These are phyloP conservation scores for Turritopsis rubra DNA, from an alignment of 30 jellyfish, hydroid and myxozoan species.

Conservation along the genomic window DNA sequence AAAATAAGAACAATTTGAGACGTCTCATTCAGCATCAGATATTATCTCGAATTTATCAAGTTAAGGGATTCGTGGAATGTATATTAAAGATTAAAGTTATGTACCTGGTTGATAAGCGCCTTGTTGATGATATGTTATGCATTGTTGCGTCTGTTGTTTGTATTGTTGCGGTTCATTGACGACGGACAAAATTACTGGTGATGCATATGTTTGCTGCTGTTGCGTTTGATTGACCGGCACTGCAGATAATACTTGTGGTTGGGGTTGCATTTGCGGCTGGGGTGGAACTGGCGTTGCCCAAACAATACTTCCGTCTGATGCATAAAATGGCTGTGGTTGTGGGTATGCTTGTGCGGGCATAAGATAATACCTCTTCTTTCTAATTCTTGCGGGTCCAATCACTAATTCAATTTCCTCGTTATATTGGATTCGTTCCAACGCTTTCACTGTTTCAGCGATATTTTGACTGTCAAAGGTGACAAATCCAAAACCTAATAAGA, in stretches of 20 bases:
- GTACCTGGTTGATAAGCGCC: background rate
- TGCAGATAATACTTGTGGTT: constrained; percentile 21
- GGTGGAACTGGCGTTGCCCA: constrained; percentile 25
- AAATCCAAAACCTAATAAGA: constrained; percentile 85
- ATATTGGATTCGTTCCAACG: constrained; percentile 54
- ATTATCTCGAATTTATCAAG: too few relatives aligned
- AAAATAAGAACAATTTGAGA: too few relatives aligned
- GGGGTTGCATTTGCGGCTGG: background rate
- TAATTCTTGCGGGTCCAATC: constrained; percentile 88
- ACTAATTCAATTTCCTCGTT: constrained; percentile 61
- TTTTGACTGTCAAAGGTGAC: constrained; percentile 90
- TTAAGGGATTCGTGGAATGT: too few relatives aligned
- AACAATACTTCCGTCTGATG: constrained; percentile 17
- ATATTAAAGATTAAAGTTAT: too few relatives aligned
- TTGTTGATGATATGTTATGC: background rate
- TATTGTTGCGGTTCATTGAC: constrained; percentile 5
- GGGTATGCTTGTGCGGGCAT: constrained; percentile 15
- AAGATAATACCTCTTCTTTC: constrained; percentile 77
- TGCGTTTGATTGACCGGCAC: background rate
- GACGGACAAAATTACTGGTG: background rate
- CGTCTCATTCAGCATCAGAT: too few relatives aligned
- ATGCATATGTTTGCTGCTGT: constrained; percentile 11
- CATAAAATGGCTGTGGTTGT: constrained; percentile 19
- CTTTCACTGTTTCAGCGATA: constrained; percentile 82
- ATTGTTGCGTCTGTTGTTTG: constrained; percentile 1